A percentile compares a stretch with the other conserved stretches of the same genome.
Conservation (phyloP, 1,140 invertebrate genomes). For the Drosophila prosaltans region DNA sequence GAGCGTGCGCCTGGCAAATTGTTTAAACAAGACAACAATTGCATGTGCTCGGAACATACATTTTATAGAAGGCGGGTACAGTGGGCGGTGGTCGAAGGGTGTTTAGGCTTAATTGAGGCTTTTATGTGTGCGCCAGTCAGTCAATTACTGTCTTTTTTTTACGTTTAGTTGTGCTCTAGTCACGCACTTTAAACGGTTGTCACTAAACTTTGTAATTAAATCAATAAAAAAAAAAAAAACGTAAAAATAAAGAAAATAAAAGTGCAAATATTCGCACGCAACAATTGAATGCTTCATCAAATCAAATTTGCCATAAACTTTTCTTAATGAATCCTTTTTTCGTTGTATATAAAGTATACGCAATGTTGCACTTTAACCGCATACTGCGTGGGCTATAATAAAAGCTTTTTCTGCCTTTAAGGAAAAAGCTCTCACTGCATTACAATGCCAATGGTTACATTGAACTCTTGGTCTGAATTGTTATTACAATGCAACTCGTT, state of each 20-base stretch:
- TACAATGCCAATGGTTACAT: constrained; percentile 63
- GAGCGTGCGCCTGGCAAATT: constrained; percentile 56
- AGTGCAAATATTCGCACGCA: constrained; percentile 16
- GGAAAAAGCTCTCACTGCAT: constrained; percentile 54
- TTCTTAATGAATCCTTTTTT: constrained; percentile 2
- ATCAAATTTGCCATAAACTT: neutral
- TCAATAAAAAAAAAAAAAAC: constrained; percentile 6
- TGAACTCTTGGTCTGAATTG: constrained; percentile 50
- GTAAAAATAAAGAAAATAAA: neutral
- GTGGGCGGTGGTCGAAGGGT: neutral
- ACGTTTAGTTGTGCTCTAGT: constrained; percentile 15
- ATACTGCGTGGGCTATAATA: neutral
- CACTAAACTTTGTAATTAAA: constrained; percentile 9
- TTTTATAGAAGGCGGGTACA: neutral
- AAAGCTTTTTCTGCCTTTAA: neutral
- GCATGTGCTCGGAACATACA: constrained; percentile 16
- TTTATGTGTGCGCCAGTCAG: constrained; percentile 25
- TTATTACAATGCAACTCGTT: constrained; percentile 32
- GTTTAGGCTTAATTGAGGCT: constrained; percentile 35
- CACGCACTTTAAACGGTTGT: constrained; percentile 52
- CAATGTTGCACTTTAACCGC: neutral
- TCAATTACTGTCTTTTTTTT: neutral
- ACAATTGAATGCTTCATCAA: constrained; percentile 30
- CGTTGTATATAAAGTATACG: too few species aligned
- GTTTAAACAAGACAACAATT: constrained; percentile 52